Conservation (phyloP, 2,113 vertebrate species). For the Nerophis ophidion region DNA sequence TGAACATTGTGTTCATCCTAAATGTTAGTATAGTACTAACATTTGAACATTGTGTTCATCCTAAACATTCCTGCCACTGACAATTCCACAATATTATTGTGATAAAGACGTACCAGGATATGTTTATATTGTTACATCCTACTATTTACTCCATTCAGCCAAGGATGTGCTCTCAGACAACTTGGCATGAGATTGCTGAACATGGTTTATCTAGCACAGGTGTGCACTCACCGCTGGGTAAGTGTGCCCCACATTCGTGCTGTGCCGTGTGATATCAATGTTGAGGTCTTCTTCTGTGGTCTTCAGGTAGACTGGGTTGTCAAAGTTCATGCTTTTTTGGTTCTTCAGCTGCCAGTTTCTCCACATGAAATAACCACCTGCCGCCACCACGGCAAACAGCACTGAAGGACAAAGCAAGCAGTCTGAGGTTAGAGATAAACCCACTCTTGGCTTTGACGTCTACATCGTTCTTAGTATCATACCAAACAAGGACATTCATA, state of each 20-base stretch:
- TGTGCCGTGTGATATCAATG: constrained; percentile 88
- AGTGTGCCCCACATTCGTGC: constrained; percentile 87
- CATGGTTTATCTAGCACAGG: not conserved
- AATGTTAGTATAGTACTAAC: too few relatives aligned
- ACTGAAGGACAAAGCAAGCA: constrained; percentile 58
- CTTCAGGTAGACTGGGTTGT: constrained; percentile 97
- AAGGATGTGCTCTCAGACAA: too few relatives aligned
- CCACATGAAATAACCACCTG: constrained; percentile 88
- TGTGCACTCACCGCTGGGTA: constrained; percentile 89
- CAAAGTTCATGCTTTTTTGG: constrained; percentile 99
- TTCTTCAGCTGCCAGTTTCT: constrained; percentile 95
- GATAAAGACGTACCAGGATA: too few relatives aligned
- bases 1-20: too few relatives aligned
- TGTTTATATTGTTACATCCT: too few relatives aligned
- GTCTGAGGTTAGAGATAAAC: not conserved
- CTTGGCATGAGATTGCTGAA: not conserved
- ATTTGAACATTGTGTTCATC: too few relatives aligned
- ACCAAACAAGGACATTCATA: too few relatives aligned
- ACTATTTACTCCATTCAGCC: not conserved
- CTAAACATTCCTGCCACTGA: too few relatives aligned
- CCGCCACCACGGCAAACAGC: constrained; percentile 78
- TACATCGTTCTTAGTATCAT: too few relatives aligned
- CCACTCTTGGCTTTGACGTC: too few relatives aligned
- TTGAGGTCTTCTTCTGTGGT: constrained; percentile 96
- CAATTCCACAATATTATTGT: too few relatives aligned